phyloP scores from a whole-genome alignment of 2,888 invertebrate species.

The Torymus aiolomorphi region DNA sequence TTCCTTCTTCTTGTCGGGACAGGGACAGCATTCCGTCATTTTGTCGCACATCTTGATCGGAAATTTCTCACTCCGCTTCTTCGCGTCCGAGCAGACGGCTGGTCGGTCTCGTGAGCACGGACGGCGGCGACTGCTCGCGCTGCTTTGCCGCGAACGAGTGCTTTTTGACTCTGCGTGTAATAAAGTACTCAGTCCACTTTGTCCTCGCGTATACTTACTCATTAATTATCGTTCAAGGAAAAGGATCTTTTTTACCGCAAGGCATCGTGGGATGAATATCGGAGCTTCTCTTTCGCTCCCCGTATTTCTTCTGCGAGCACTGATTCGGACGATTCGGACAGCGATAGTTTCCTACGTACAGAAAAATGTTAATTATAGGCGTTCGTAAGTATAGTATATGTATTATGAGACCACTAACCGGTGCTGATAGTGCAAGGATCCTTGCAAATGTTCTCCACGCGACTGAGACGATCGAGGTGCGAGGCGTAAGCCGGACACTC shows the following conservation, averaged over 20 bases:
- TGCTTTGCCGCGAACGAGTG: no score
- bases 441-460: conserved; percentile 24
- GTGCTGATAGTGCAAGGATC: conserved; percentile 2
- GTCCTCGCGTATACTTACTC: not conserved
- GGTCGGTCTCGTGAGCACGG: no score
- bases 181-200: not conserved
- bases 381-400: not conserved
- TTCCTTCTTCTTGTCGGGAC: not conserved
- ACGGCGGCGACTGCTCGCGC: no score
- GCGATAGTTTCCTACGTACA: not conserved
- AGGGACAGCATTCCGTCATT: not conserved
- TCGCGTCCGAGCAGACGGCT: no score
- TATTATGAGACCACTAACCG: not conserved
- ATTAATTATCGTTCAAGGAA: no score
- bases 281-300: conserved; percentile 3
- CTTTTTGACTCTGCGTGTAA: no score
- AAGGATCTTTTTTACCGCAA: not conserved
- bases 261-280: conserved; percentile 37
- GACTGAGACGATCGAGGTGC: conserved; percentile 29
- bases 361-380: no score
- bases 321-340: not conserved
- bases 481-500: conserved; percentile 32
- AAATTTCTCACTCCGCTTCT: not conserved
- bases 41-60: no score
- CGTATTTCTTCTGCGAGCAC: not conserved